Base-by-base conservation (phyloP, 2,888 invertebrate genomes). In the Neoascia interrupta region DNA sequence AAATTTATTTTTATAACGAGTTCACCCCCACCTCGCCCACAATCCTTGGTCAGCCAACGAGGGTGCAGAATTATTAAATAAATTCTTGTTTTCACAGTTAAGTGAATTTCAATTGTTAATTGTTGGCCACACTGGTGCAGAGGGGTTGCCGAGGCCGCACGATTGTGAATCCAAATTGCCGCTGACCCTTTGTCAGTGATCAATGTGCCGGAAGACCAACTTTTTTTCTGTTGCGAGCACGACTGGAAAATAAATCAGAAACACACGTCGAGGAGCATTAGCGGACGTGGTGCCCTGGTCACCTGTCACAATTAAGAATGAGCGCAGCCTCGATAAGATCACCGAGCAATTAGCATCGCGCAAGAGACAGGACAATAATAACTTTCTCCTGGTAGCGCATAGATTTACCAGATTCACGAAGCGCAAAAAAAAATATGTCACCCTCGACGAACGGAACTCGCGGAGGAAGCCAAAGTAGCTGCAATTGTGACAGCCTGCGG, bases 401-500 rank as follows among this genome's bases (percentile, higher is more conserved):
- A n/a, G n/a, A n/a, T n/a, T n/a, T n/a, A n/a, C n/a, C n/a, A n/a
- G n/a, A n/a, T n/a, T n/a, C n/a, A n/a, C n/a, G n/a, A n/a, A n/a
- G n/a, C n/a, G n/a, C n/a, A n/a, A 11, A 34, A 36, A 19, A 56
- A 47, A 51, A 58, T 39, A 73, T 79, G 79, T 73, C 79, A 79
- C 73, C 73, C 73, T 61, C 66, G 13, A 49, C 53, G 15, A 73
- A 61, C 79, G 79, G 73, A 79, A 61, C 60, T 68, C 53, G 72
- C 49, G 60, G 73, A 66, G 73, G 79, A 79, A 79, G 41, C 79
- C 60, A 73, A 79, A 79, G 79, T 79, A 79, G 79, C 79, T 76
- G 47, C 74, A 72, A 84, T 84, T 83, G 86, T 86, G 86, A 86
- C 85, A 85, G 86, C 85, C 84, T 85, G 86, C 84, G 81, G 82